Base-by-base conservation (phyloP, 2,888 invertebrate genomes). In the Agrochola circellaris region DNA sequence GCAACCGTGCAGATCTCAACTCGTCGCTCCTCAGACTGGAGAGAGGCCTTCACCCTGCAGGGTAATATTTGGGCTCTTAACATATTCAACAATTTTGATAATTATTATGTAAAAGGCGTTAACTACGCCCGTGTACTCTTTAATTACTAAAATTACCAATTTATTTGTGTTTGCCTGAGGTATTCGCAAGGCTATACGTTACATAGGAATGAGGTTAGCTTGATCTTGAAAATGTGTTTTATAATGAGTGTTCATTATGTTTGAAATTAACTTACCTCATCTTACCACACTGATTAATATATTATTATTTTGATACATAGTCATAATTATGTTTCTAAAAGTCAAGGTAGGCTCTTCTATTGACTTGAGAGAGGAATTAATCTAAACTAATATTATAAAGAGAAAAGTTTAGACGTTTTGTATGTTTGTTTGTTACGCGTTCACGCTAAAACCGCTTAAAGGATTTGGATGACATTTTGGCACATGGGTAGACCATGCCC, bases 121-220 rank as follows among this genome's bases (percentile, higher is more conserved):
- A 72, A 66, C 48, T 62, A 74, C 67, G 68, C 48, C 42, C 68
- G 71, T 34, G 65, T 17, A 13, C 62, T 73, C 74, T 62, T 56
- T 66, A 75, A 81, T 81, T 77, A 81, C 48, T 68, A 62, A 73
- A 58, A 67, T 30, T 58, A 45, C 61, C 17, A 80, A 73, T 76
- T 79, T 79, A 81, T 75, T 68, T 54, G 48, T 26, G 48, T 79
- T 64, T 34, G 17, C 71, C 42, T n/a, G 68, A 56, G 9, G 65
- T 70, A 60, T 42, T 51, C 9, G 9, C 48, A 34, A 70, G 54
- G 48, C 17, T 9, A 42, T 34, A 72, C 17, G 51, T 45, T 72
- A 75, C 58, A 61, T 68, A 72, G 7, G 26, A 66, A 84, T 64
- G 42, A 80, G 45, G 20, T 68, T 34, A 17, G 17, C 7, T 71